phyloP scores from a whole-genome alignment of 1,140 invertebrate genomes.

The Tyrophagus putrescentiae region DNA sequence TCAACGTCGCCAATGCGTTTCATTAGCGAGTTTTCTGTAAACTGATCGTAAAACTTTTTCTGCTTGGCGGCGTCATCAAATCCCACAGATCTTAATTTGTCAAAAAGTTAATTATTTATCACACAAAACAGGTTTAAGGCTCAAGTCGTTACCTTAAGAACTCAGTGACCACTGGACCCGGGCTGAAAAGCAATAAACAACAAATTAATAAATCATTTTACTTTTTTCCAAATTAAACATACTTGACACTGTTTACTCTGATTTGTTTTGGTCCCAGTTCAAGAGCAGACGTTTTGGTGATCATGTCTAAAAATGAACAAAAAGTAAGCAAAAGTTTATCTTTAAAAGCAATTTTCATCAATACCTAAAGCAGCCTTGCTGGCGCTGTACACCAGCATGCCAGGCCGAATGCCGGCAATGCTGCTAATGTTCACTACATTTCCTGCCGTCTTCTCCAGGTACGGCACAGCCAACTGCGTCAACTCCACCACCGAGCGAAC shows the following conservation, averaged over 20 bases:
- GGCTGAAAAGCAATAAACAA: not conserved
- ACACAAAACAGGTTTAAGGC: no score
- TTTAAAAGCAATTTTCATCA: no score
- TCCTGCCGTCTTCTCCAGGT: slow-evolving; percentile 5
- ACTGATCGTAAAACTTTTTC: no score
- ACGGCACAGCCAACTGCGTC: not conserved
- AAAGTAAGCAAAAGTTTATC: no score
- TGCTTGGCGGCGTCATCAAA: not conserved
- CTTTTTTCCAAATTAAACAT: not conserved
- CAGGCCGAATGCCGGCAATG: no score
- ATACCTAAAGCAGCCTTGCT: slow-evolving; percentile 32
- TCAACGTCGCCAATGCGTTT: slow-evolving; percentile 42
- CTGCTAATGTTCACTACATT: slow-evolving; percentile 11
- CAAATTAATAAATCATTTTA: not conserved
- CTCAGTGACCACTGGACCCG: slow-evolving; percentile 3
- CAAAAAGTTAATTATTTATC: no score
- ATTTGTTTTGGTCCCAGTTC: slow-evolving; percentile 32
- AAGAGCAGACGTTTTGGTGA: slow-evolving; percentile 34
- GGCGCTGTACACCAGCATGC: slow-evolving; percentile 28
- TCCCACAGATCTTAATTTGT: no score
- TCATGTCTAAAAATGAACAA: no score
- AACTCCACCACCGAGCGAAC: slow-evolving; percentile 1
- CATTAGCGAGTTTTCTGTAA: not conserved
- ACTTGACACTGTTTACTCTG: slow-evolving; percentile 21
- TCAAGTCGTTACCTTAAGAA: no score